Evolutionary conservation across 2,888 invertebrate genomes (phyloP), one percentile per base, ranked within the genome.

Genomic region (Brachyptera putata): DNA sequence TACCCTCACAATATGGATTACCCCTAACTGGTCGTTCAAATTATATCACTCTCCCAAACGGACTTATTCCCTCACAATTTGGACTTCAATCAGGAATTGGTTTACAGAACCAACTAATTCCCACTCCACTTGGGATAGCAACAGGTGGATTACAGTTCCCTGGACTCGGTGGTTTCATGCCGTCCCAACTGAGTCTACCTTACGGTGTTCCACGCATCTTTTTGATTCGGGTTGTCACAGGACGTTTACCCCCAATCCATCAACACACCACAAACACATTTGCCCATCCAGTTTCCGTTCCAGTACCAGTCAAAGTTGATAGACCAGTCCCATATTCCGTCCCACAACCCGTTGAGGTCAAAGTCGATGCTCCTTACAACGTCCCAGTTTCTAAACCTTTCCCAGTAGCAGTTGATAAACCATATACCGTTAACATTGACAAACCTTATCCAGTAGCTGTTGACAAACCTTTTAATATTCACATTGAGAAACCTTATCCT

Each of bases 261-360:
- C 11, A 36, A 18, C 34, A 34, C 34, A 18, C 22, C 36, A 53
- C 53, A 4, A 53, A 36, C 21, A 53, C 34, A 1, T 36, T 18
- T 36, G 53, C 21, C 1, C 36, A 36, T 9, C 26, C 30, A 13
- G 50, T 50, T 2, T 37, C 36, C 3, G 49, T 50, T 2, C 58
- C 49, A 7, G 39, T 41, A 7, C 53, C 55, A 1, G 25, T 30
- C 43, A 80, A 81, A 58, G 72, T 75, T 30, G 75, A 78, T 65
- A 78, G 80, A 61, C 74, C 74, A 18, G 78, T 82, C 1, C 75
- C 79, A 1, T 75, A 81, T 36, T 78, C 81, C 1, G 76, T 80
- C 1, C 79, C 81, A 0, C 79, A 79, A 53, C 76, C 80, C 0
- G 76, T 80, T 16, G 79, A 79, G 3, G 76, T 81, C 0, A 74